Evolutionary conservation across 2,888 invertebrate genomes (phyloP).

Genomic region (Elegia similella): DNA sequence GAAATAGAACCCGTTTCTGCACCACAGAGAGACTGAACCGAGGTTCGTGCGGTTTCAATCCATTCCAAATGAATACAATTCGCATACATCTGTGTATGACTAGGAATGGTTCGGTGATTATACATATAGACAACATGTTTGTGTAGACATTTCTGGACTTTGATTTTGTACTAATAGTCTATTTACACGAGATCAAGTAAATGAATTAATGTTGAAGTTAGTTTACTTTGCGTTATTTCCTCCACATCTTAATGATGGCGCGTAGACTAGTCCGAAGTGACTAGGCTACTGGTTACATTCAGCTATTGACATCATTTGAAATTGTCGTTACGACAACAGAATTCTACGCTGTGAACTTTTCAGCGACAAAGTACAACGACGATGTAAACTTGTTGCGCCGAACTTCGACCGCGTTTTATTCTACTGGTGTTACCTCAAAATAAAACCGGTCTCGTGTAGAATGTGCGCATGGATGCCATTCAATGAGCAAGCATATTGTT

Average conservation of each 20-base stretch:
- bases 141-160: background rate
- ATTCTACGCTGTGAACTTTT: too few species aligned
- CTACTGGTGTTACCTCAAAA: background rate
- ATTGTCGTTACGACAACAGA: too few species aligned
- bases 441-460: conserved; percentile 22
- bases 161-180: background rate
- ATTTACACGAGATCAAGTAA: conserved; percentile 11
- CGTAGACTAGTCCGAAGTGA: too few species aligned
- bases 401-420: background rate
- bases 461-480: conserved; percentile 23
- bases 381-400: too few species aligned
- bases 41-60: conserved; percentile 30
- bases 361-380: too few species aligned
- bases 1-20: conserved; percentile 50
- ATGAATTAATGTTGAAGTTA: background rate
- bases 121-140: conserved; percentile 19
- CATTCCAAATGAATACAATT: conserved; percentile 32
- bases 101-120: conserved; percentile 39
- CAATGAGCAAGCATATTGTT: conserved; percentile 44
- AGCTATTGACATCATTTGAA: too few species aligned
- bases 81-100: conserved; percentile 34
- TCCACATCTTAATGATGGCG: background rate
- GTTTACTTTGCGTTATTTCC: background rate
- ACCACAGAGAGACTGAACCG: conserved; percentile 34
- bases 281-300: too few species aligned